phyloP scores from a whole-genome alignment of 2,113 vertebrate species.

The Antennarius striatus region DNA sequence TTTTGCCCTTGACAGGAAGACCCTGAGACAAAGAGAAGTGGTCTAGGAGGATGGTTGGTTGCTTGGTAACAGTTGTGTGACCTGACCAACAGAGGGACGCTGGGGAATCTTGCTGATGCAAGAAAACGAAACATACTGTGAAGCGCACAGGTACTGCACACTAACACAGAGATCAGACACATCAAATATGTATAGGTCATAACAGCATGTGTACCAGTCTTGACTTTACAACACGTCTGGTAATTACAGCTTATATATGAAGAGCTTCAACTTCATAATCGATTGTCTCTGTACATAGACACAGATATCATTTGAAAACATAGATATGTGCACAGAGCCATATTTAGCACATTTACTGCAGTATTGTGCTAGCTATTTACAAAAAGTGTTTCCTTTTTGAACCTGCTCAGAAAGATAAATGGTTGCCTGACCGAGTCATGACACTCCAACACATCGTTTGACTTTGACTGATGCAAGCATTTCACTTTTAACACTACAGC shows the following conservation, averaged over 20 bases:
- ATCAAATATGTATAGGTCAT: conserved; percentile 64
- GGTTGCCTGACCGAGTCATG: conserved; percentile 5
- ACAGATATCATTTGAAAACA: background rate
- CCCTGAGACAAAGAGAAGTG: conserved; percentile 2
- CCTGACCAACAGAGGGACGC: conserved; percentile 33
- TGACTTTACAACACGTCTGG: conserved; percentile 26
- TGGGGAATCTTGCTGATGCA: conserved; percentile 37
- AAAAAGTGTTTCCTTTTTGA: too few relatives aligned
- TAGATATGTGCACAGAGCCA: background rate
- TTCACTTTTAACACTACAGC: background rate
- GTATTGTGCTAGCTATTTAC: too few relatives aligned
- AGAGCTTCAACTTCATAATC: background rate
- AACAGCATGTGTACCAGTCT: conserved; percentile 47
- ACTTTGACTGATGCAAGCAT: background rate
- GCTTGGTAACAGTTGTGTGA: conserved; percentile 57
- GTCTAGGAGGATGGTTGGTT: conserved; percentile 48
- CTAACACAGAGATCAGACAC: conserved; percentile 26
- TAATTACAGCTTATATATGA: conserved; percentile 1
- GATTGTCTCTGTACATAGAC: background rate
- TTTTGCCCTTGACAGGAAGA: conserved; percentile 19
- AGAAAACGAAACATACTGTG: conserved; percentile 43
- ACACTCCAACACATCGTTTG: conserved; percentile 41
- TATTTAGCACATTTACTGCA: background rate
- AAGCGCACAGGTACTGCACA: conserved; percentile 1
- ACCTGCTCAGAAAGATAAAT: too few relatives aligned